These are phyloP conservation scores for Campylomormyrus numenius DNA, from an alignment of 2,113 vertebrate species.

Conservation along the genomic window DNA sequence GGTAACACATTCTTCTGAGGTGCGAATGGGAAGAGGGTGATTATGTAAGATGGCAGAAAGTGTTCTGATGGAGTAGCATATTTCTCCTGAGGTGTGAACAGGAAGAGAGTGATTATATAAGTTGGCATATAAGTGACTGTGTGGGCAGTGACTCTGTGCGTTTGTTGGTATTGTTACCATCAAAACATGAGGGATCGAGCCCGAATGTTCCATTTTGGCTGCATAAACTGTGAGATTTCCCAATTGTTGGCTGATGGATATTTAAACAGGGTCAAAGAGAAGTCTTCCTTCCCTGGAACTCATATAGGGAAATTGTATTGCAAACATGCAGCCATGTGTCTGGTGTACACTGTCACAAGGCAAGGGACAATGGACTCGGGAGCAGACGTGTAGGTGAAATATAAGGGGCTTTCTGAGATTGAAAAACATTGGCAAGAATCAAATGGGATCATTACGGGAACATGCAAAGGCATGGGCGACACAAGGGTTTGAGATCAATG, in stretches of 20 bases:
- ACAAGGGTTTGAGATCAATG: neutral
- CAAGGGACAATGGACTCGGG: neutral
- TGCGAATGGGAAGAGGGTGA: neutral
- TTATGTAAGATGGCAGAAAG: neutral
- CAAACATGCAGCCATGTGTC: neutral
- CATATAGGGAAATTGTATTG: neutral
- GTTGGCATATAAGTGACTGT: neutral
- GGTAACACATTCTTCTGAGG: neutral
- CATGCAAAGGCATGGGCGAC: neutral
- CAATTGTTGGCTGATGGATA: neutral
- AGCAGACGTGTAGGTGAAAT: neutral
- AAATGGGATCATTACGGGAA: neutral
- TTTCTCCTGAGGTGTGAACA: conserved; percentile 2
- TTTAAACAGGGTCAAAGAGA: neutral
- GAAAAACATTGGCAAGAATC: neutral
- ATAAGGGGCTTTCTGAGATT: neutral
- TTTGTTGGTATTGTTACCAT: neutral
- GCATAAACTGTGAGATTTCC: neutral
- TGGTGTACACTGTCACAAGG: neutral
- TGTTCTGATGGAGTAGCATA: neutral
- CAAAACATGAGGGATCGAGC: neutral
- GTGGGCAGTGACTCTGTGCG: neutral
- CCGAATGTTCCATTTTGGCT: neutral
- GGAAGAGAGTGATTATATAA: neutral
- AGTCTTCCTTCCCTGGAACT: neutral